Conservation (phyloP, 2,113 vertebrate species). For the Phyllostomus hastatus region DNA sequence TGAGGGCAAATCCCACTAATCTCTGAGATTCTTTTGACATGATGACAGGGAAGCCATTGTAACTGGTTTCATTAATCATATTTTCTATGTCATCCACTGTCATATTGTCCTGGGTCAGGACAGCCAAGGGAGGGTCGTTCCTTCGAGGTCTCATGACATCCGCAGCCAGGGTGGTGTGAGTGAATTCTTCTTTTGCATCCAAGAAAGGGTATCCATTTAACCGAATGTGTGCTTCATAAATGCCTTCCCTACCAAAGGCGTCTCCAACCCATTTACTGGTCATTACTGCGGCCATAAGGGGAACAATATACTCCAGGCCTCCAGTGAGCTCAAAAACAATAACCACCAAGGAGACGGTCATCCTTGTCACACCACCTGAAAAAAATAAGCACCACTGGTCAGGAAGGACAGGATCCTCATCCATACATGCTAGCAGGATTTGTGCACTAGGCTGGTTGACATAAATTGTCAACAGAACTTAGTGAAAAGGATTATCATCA, state of each 20-base stretch:
- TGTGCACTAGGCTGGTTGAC: not conserved
- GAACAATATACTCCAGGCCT: constrained; percentile 98
- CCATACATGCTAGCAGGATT: not conserved
- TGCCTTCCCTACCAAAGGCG: constrained; percentile 97
- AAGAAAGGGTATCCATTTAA: constrained; percentile 98
- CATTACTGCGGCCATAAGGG: constrained; percentile 99
- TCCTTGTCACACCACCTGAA: constrained; percentile 96
- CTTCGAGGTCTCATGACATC: constrained; percentile 97
- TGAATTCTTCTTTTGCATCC: constrained; percentile 99
- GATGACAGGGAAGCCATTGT: constrained; percentile 98
- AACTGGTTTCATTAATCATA: constrained; percentile 95
- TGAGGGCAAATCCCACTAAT: constrained; percentile 96
- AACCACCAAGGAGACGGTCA: constrained; percentile 98
- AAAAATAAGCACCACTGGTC: constrained; percentile 27
- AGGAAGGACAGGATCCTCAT: not conserved
- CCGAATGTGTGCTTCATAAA: constrained; percentile 98
- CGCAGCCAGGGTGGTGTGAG: constrained; percentile 94
- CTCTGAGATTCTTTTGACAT: constrained; percentile 98
- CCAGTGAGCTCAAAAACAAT: constrained; percentile 99
- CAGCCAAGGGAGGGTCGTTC: constrained; percentile 91
- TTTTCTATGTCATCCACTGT: constrained; percentile 95
- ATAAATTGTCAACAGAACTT: not conserved
- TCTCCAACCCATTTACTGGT: constrained; percentile 99
- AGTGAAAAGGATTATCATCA: not conserved
- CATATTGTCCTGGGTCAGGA: constrained; percentile 97